Conservation (phyloP, 2,113 vertebrate genomes). For the Pantherophis guttatus region DNA sequence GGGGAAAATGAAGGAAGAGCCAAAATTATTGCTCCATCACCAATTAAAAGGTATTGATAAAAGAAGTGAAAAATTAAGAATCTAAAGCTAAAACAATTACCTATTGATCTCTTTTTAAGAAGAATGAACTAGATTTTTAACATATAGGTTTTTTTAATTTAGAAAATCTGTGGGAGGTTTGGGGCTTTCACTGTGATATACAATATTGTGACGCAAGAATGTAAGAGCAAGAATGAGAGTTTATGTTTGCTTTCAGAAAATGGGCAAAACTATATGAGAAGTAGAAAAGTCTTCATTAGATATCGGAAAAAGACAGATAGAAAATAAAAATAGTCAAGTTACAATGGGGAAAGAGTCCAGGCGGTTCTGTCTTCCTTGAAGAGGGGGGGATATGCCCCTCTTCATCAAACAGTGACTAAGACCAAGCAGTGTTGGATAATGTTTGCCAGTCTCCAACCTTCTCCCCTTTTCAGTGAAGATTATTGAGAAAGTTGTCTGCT, state of each 20-base stretch:
- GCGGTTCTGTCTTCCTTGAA: not conserved
- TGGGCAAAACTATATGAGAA: not conserved
- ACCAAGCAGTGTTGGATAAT: not conserved
- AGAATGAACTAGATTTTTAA: not conserved
- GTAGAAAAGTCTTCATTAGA: not conserved
- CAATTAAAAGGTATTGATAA: slow-evolving; percentile 74
- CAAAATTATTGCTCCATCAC: slow-evolving; percentile 76
- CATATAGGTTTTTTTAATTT: not conserved
- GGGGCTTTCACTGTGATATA: not conserved
- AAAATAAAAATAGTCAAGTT: not conserved
- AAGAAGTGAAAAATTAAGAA: not conserved
- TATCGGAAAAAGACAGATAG: not conserved
- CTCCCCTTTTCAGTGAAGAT: not conserved
- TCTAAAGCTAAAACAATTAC: not conserved
- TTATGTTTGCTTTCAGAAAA: not conserved
- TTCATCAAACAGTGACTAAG: not conserved
- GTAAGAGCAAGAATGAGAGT: not conserved
- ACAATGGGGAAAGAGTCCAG: not conserved
- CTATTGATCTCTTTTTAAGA: not conserved
- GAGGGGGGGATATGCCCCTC: not conserved
- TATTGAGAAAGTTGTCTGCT: not conserved
- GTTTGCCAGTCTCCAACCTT: not conserved
- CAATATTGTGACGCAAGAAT: not conserved
- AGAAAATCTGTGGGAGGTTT: not conserved
- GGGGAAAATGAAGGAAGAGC: slow-evolving; percentile 74